Conservation (phyloP, 2,888 invertebrate genomes). For the Himalopsyche japonica region DNA sequence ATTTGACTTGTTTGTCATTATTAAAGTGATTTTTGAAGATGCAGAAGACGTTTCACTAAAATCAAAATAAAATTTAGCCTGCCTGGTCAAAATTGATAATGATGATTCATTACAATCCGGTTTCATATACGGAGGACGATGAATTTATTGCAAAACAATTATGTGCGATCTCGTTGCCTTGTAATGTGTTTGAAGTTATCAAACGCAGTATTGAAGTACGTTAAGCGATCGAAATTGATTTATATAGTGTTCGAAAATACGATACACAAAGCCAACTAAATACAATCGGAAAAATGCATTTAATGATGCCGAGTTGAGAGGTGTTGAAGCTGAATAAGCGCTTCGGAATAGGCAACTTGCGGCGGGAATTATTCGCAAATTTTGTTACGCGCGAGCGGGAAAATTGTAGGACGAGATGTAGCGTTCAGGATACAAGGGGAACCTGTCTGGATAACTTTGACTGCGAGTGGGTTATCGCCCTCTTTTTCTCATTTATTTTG, state of each 20-base stretch:
- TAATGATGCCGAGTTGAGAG: not conserved
- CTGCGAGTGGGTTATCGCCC: not conserved
- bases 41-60: too few species aligned
- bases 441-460: not conserved
- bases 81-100: too few species aligned
- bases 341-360: not conserved
- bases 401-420: not conserved
- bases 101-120: too few species aligned
- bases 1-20: too few species aligned
- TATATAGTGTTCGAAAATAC: not conserved
- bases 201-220: too few species aligned
- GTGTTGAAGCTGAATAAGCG: not conserved
- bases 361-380: not conserved
- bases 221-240: too few species aligned
- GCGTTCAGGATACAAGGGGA: not conserved
- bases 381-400: not conserved
- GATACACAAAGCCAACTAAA: not conserved
- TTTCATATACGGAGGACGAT: too few species aligned
- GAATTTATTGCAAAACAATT: too few species aligned
- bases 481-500: not conserved
- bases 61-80: too few species aligned
- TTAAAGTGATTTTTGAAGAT: too few species aligned
- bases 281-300: not conserved
- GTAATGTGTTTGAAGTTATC: too few species aligned
- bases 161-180: too few species aligned